These are phyloP conservation scores for Aproaerema taeniolella DNA, from an alignment of 2,888 invertebrate genomes.

Conservation along the genomic window DNA sequence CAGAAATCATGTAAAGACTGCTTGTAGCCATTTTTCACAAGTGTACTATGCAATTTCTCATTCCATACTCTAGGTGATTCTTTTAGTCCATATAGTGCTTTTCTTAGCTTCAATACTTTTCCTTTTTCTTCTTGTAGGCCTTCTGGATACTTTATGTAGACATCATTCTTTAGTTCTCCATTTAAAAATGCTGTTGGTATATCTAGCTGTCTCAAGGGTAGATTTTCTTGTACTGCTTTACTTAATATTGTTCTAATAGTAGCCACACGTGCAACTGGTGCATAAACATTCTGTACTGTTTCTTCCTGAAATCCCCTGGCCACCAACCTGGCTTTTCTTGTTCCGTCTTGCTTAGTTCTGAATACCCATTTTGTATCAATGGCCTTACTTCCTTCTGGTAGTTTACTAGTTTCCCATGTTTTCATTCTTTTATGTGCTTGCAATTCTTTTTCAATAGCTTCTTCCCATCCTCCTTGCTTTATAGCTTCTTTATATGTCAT, in stretches of 20 bases:
- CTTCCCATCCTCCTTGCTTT: neutral
- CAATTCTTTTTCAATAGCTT: constrained; percentile 2
- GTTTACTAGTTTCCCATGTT: constrained; percentile 1
- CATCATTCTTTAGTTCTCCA: neutral
- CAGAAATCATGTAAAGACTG: neutral
- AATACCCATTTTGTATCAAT: constrained; percentile 16
- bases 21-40: no score
- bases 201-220: neutral
- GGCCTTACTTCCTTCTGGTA: constrained; percentile 14
- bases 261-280: neutral
- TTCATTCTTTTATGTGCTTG: neutral
- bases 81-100: no score
- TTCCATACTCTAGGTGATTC: neutral
- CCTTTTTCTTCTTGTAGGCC: neutral
- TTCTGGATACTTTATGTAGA: neutral
- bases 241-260: neutral
- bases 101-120: neutral
- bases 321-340: constrained; percentile 12
- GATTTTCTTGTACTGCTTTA: neutral
- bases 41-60: no score
- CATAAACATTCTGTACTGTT: neutral
- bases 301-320: constrained; percentile 6
- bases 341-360: constrained; percentile 10
- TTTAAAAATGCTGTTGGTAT: no score
- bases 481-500: constrained; percentile 4